Percentiles rank a stretch among this genome's conserved stretches.
Evolutionary conservation across 2,113 vertebrate genomes (phyloP).

Genomic region (Rostratula benghalensis): DNA sequence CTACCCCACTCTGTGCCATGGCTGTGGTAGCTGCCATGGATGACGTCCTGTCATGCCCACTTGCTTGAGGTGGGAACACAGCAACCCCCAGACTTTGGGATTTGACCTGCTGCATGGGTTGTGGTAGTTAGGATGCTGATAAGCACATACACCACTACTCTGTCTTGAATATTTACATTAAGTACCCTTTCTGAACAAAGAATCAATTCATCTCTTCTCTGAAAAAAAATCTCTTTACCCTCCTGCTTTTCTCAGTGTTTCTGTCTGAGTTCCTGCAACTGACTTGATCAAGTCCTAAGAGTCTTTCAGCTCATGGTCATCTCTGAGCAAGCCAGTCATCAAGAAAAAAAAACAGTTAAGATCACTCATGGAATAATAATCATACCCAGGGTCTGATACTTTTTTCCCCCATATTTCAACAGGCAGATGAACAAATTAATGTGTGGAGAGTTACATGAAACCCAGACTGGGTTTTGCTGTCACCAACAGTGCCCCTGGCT

Average conservation of each 20-base stretch:
- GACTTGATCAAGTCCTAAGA: background rate
- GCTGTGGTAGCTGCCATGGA: background rate
- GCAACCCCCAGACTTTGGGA: background rate
- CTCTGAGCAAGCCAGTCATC: background rate
- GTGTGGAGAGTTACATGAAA: background rate
- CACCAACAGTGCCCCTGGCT: background rate
- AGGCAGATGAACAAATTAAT: background rate
- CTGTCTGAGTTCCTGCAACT: background rate
- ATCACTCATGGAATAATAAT: background rate
- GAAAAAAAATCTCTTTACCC: background rate
- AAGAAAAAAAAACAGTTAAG: background rate
- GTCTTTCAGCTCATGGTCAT: background rate
- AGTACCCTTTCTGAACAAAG: background rate
- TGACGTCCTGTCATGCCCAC: background rate
- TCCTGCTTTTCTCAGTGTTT: background rate
- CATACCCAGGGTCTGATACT: background rate
- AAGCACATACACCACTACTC: background rate
- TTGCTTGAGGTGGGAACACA: background rate
- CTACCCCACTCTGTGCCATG: rapidly evolving
- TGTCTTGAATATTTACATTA: background rate
- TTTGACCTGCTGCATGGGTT: rapidly evolving
- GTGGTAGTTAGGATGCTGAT: background rate
- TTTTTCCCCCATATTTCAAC: background rate
- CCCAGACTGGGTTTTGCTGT: background rate
- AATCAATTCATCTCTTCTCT: background rate